Conservation (phyloP, 2,888 invertebrate genomes). For the Caenorhabditis japonica region DNA sequence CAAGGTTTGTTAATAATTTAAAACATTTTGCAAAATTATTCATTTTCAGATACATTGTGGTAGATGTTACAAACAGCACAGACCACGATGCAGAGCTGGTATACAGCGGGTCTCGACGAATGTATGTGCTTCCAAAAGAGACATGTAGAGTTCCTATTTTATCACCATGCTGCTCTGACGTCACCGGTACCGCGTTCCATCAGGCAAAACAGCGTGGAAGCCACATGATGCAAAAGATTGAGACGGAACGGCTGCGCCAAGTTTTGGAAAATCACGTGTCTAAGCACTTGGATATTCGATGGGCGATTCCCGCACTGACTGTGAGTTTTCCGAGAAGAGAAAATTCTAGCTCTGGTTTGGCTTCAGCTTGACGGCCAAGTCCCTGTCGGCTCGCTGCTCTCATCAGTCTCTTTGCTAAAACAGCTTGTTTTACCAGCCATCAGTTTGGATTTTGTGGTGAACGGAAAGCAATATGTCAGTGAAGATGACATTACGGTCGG, state of each 20-base stretch:
- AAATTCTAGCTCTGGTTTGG: not conserved
- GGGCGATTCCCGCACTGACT: constrained; percentile 69
- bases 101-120: constrained; percentile 63
- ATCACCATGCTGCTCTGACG: constrained; percentile 76
- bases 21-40: not conserved
- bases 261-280: constrained; percentile 72
- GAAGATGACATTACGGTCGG: constrained; percentile 71
- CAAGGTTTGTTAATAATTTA: constrained; percentile 42
- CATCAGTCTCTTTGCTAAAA: constrained; percentile 74
- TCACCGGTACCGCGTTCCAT: constrained; percentile 71
- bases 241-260: constrained; percentile 65
- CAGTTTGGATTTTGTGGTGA: constrained; percentile 68
- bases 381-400: constrained; percentile 74
- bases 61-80: constrained; percentile 74
- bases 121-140: constrained; percentile 74
- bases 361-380: constrained; percentile 72
- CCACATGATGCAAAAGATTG: constrained; percentile 75
- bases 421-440: constrained; percentile 75
- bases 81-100: constrained; percentile 75
- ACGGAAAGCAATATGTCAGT: constrained; percentile 64
- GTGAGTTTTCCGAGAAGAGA: too few species aligned
- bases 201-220: constrained; percentile 71
- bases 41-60: constrained; percentile 69
- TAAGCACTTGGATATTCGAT: constrained; percentile 73
- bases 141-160: constrained; percentile 76